Evolutionary conservation across 1,140 invertebrate genomes (phyloP), one percentile per base, ranked within the genome.

Genomic region (Drosophila navojoa): DNA sequence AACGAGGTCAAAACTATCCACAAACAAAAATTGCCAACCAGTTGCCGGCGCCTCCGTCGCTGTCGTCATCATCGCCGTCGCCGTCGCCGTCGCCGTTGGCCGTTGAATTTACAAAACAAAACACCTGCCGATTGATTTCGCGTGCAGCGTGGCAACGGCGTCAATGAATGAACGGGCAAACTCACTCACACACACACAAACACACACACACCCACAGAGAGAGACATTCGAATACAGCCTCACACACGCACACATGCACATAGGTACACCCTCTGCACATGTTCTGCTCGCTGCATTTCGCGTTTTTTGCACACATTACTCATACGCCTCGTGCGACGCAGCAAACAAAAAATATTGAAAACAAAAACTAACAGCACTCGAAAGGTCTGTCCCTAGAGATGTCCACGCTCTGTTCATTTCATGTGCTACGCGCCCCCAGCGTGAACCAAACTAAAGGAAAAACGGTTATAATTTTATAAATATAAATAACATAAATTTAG

Each of bases 1-100:
- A 87, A 84, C 79, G 69, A 87, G 82, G 82, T 86, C 82, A 86
- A 86, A 86, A 86, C 82, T 86, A 86, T 87, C 79, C 70, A 76
- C 79, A 82, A 87, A 82, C 84, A 89, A 75, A 90, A 84, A 87
- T 87, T 84, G 74, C 68, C 67, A 55, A 66, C 62, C 69, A 71
- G 49, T 70, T 54, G 68, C 47, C 38, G 38, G 5, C 5, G 27
- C 58, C 1, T 13, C 25, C 25, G n/a, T 29, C 55, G 16, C 45
- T 42, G 47, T 62, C 44, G 67, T 6, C 32, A 7, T 3, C 7
- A 7, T 32, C 32, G 6, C 7, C 32, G 6, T 22, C 19, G 19
- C 19, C 35, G 35, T 38, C 11, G 4, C 11, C 35, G 35, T 11
- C 11, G 35, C 35, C 38, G n/a, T 55, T 62, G 70, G 35, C 58